Evolutionary conservation across 2,888 invertebrate genomes (phyloP).

Genomic region (Cistogaster globosa): DNA sequence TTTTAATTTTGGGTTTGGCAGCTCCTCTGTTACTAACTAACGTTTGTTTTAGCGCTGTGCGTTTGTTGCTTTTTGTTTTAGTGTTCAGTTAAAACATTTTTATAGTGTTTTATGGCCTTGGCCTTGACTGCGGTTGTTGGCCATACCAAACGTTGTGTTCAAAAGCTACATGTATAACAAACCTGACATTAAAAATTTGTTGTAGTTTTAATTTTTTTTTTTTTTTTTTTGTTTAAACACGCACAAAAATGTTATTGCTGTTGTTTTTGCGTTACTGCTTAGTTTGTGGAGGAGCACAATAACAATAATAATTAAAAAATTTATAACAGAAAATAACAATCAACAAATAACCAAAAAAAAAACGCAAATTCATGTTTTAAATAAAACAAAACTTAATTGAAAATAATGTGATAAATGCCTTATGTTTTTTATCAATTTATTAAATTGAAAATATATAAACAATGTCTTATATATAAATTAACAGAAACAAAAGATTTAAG

Average conservation of each 20-base stretch:
- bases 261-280: conserved; percentile 8
- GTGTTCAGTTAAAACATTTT: conserved; percentile 32
- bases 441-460: conserved; percentile 18
- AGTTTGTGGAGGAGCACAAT: conserved; percentile 7
- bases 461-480: too few species aligned
- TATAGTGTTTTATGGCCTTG: conserved; percentile 72
- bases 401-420: conserved; percentile 46
- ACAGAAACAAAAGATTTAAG: conserved; percentile 31
- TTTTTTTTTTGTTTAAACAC: conserved; percentile 60
- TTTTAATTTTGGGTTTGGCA: conserved; percentile 20
- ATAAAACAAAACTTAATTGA: conserved; percentile 44
- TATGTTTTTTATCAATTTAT: conserved; percentile 11
- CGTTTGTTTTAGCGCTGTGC: conserved; percentile 43
- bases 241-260: conserved; percentile 57
- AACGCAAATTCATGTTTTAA: conserved; percentile 49
- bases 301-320: neutral
- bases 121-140: conserved; percentile 75
- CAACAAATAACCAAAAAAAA: neutral
- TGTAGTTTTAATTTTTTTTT: conserved; percentile 30
- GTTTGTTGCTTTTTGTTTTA: conserved; percentile 23
- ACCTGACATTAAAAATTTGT: conserved; percentile 53
- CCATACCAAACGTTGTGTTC: conserved; percentile 66
- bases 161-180: conserved; percentile 33
- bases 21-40: conserved; percentile 54
- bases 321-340: conserved; percentile 7